Conservation (phyloP, 2,113 vertebrate genomes). For the Anoplopoma fimbria region DNA sequence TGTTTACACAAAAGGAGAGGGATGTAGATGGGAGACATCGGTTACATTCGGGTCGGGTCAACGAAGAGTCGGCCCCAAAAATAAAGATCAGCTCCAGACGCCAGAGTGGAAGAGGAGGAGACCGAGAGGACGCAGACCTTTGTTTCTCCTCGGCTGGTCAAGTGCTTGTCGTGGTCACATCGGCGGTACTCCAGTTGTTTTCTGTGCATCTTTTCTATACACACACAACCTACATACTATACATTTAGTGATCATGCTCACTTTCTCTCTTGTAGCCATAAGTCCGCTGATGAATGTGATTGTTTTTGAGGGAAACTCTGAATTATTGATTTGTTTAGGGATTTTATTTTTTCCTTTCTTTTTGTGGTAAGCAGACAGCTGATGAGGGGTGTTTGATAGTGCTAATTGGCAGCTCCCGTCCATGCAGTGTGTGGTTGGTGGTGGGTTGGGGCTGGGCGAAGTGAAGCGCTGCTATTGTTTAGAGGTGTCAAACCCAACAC, state of each 20-base stretch:
- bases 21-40: conserved; percentile 64
- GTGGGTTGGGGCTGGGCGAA: conserved; percentile 77
- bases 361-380: conserved; percentile 73
- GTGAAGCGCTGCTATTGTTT: conserved; percentile 82
- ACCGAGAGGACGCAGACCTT: conserved; percentile 15
- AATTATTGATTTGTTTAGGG: conserved; percentile 71
- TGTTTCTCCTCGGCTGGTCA: conserved; percentile 31
- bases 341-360: conserved; percentile 32
- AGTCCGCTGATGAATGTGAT: conserved; percentile 52
- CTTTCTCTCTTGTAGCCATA: conserved; percentile 5
- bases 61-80: conserved; percentile 3
- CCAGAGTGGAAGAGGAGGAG: conserved; percentile 14
- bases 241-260: conserved; percentile 36
- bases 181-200: conserved; percentile 1
- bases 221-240: conserved; percentile 27
- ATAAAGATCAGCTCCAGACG: conserved; percentile 35
- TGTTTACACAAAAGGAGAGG: conserved; percentile 67
- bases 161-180: not conserved
- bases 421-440: conserved; percentile 72
- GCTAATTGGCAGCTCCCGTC: conserved; percentile 84
- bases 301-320: conserved; percentile 58
- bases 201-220: conserved; percentile 20
- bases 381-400: conserved; percentile 81
- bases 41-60: conserved; percentile 50
- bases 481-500: conserved; percentile 83